A percentile compares a stretch with the other conserved stretches of the same genome.
Conservation (phyloP, 2,888 invertebrate species). For the Salticus scenicus region DNA sequence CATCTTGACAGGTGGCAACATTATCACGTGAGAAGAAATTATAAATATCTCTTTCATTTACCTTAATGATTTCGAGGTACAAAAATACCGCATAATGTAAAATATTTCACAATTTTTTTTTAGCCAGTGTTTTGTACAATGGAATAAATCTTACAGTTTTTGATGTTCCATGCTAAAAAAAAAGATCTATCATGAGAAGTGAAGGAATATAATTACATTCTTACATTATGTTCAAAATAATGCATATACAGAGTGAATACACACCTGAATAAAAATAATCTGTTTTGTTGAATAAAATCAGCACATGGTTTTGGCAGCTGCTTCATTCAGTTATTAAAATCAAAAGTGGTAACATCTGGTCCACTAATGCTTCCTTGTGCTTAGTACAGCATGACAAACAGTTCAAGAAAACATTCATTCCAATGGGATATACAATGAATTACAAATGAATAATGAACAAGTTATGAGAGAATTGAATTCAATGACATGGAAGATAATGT, state of each 20-base stretch:
- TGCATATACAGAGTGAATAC: constrained; percentile 7
- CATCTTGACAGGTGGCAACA: constrained; percentile 24
- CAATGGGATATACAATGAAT: constrained; percentile 44
- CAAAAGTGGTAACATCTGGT: constrained; percentile 30
- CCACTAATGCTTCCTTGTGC: constrained; percentile 59
- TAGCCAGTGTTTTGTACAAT: constrained; percentile 68
- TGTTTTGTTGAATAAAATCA: constrained; percentile 45
- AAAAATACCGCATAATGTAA: constrained; percentile 69
- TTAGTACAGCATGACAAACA: constrained; percentile 32
- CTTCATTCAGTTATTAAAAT: constrained; percentile 9
- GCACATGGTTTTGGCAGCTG: constrained; percentile 62
- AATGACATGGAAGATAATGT: constrained; percentile 30
- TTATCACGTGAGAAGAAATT: constrained; percentile 34
- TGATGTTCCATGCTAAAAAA: constrained; percentile 40
- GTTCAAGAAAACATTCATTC: constrained; percentile 22
- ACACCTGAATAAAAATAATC: constrained; percentile 47
- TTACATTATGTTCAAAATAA: constrained; percentile 23
- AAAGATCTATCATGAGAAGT: constrained; percentile 10
- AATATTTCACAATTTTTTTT: constrained; percentile 65
- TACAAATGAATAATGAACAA: constrained; percentile 17
- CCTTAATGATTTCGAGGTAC: constrained; percentile 52
- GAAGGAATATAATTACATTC: constrained; percentile 50
- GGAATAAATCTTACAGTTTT: constrained; percentile 56
- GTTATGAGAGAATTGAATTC: background rate
- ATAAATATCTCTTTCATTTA: constrained; percentile 42